A percentile compares a stretch with the other conserved stretches of the same genome.
Evolutionary conservation across 2,797 vertebrate species (phyloP).

Genomic region (Hippopotamyrus pictus): DNA sequence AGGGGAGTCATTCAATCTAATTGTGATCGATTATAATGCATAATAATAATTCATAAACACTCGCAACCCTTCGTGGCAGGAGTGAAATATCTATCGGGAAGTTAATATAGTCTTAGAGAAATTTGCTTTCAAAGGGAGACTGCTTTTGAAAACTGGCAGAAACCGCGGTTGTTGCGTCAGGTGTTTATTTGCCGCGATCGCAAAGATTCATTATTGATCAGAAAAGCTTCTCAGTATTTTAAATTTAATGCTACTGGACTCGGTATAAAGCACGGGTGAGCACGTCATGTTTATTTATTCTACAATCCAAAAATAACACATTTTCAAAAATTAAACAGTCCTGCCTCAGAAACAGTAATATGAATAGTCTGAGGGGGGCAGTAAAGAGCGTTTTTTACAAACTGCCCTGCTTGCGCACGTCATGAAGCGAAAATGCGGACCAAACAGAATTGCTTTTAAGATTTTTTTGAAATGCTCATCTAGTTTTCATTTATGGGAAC

Average conservation of each 20-base stretch:
- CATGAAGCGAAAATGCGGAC: background rate
- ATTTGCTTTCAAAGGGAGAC: background rate
- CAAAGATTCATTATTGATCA: conserved; percentile 11
- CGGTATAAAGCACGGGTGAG: background rate
- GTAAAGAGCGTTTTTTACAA: background rate
- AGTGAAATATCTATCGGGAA: conserved; percentile 55
- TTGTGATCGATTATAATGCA: background rate
- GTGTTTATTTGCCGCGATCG: background rate
- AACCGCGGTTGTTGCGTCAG: background rate
- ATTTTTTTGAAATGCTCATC: background rate
- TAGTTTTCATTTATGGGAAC: background rate
- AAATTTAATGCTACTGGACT: background rate
- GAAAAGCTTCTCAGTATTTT: background rate
- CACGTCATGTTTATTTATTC: background rate
- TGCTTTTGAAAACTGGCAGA: background rate
- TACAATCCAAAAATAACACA: background rate
- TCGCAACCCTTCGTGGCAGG: conserved; percentile 33
- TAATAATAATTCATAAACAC: too few relatives aligned
- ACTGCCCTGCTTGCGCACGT: background rate
- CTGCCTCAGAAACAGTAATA: background rate
- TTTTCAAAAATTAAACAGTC: background rate
- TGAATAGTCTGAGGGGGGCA: background rate
- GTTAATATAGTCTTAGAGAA: background rate
- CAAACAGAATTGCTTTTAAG: background rate
- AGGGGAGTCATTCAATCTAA: background rate